A percentile compares a stretch with the other conserved stretches of the same genome.
Conservation (phyloP, 2,113 vertebrate genomes). For the Bufo bufo region DNA sequence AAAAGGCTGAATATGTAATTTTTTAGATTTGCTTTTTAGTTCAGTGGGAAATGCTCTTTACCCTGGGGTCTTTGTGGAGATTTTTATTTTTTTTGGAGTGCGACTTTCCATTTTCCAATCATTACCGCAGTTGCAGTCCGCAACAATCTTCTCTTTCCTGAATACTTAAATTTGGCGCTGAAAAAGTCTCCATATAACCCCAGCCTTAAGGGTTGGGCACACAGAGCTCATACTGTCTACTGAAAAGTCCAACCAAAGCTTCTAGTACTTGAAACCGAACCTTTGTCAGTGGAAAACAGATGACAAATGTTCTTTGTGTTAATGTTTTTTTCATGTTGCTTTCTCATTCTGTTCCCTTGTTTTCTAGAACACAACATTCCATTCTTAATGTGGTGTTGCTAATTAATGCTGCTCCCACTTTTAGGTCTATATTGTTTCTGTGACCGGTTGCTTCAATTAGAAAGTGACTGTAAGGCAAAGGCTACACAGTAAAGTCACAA, state of each 20-base stretch:
- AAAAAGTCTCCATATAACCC: not conserved
- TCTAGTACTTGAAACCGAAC: constrained; percentile 28
- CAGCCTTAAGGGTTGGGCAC: not conserved
- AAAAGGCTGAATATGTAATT: too few relatives aligned
- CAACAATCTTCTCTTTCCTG: too few relatives aligned
- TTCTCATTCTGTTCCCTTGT: not conserved
- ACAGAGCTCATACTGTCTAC: not conserved
- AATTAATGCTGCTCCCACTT: not conserved
- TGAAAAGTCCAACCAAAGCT: not conserved
- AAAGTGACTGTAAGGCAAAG: too few relatives aligned
- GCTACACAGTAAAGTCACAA: too few relatives aligned
- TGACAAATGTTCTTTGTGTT: not conserved
- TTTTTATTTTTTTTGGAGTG: too few relatives aligned
- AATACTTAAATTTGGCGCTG: not conserved
- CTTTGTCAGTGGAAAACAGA: constrained; percentile 8
- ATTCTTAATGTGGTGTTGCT: not conserved
- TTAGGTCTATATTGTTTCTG: not conserved
- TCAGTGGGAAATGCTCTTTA: too few relatives aligned
- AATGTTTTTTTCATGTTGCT: not conserved
- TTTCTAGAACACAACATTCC: not conserved
- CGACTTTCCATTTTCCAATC: too few relatives aligned
- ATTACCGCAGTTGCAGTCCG: too few relatives aligned
- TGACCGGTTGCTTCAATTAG: not conserved
- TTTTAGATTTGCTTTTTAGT: too few relatives aligned
- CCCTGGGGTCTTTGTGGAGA: too few relatives aligned